Evolutionary conservation across 2,797 vertebrate genomes (phyloP), one percentile per base, ranked within the genome.

Genomic region (Coregonus sp.): DNA sequence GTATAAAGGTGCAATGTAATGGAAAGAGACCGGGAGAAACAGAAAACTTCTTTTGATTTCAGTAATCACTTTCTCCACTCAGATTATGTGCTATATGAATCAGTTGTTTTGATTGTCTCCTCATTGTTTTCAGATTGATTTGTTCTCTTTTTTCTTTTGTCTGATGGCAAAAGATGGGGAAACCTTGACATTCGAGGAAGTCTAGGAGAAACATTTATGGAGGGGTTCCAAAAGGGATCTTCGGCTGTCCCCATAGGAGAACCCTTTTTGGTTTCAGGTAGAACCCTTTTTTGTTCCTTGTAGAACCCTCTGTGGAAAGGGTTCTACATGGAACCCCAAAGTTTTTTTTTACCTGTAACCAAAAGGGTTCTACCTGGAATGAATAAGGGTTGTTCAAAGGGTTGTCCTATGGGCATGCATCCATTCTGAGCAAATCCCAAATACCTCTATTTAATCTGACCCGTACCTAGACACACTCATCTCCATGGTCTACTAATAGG

Each of bases 31-130:
- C 9, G 52, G 52, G 37, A 73, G 78, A 75, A 69, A 83, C 40
- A 73, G 71, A 83, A 83, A 80, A 67, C 86, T 82, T 89, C 87
- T 80, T 86, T 76, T 78, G 78, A 73, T 82, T 76, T 68, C 77
- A 66, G 81, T 90, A 88, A 90, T 90, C 89, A 85, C 80, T 89
- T 91, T 89, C 84, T 73, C 72, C 15, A 14, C 72, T 82, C n/a
- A 80, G 47, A 79, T 40, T 7, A 89, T 86, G 87, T 47, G 9
- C 40, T 47, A 89, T 73, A 85, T 59, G 74, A 80, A 81, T 90
- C 40, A n/a, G 29, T 86, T 86, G 81, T 86, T 86, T 75, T 63
- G 31, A 72, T 76, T 29, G 20, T 31, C 59, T 74, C 35, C 0
- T 18, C 31, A 33, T 88, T 90, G 82, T 88, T 84, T n/a, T 52